A percentile compares a stretch with the other conserved stretches of the same genome.
Conservation (phyloP, 2,888 invertebrate species). For the Ophion obscuratus region DNA sequence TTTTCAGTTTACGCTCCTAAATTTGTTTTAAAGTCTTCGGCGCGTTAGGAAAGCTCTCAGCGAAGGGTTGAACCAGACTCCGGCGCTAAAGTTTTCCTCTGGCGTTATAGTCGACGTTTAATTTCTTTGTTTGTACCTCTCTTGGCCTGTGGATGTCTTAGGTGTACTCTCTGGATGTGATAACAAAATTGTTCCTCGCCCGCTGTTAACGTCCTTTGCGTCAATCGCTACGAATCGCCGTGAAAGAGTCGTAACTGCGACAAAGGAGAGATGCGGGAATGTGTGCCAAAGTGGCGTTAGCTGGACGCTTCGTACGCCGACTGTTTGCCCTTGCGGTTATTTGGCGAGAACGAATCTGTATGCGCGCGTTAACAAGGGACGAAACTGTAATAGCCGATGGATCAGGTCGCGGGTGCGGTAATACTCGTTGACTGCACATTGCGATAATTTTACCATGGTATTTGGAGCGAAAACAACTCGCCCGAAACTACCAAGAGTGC, state of each 20-base stretch:
- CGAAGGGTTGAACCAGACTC: no score
- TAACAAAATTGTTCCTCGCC: conserved; percentile 48
- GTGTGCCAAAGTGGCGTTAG: not conserved
- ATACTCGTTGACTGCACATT: conserved; percentile 13
- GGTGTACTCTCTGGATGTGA: conserved; percentile 32
- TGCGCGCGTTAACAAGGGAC: not conserved
- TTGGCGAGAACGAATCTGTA: not conserved
- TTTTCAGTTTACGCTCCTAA: not conserved
- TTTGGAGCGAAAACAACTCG: not conserved
- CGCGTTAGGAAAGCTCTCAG: not conserved
- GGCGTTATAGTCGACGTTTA: not conserved
- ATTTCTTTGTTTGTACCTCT: not conserved
- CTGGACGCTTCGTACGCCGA: no score
- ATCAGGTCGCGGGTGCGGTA: conserved; percentile 57
- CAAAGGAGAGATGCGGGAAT: not conserved
- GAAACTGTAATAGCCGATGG: conserved; percentile 27
- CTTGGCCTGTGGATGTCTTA: not conserved
- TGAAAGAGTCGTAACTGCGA: not conserved
- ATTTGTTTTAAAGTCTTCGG: not conserved
- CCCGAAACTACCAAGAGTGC: not conserved
- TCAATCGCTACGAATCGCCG: no score
- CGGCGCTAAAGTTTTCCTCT: not conserved
- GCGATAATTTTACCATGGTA: not conserved
- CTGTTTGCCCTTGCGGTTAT: not conserved
- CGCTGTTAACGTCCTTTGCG: conserved; percentile 6